Conservation (phyloP, 2,113 vertebrate genomes). For the Tautogolabrus adspersus region DNA sequence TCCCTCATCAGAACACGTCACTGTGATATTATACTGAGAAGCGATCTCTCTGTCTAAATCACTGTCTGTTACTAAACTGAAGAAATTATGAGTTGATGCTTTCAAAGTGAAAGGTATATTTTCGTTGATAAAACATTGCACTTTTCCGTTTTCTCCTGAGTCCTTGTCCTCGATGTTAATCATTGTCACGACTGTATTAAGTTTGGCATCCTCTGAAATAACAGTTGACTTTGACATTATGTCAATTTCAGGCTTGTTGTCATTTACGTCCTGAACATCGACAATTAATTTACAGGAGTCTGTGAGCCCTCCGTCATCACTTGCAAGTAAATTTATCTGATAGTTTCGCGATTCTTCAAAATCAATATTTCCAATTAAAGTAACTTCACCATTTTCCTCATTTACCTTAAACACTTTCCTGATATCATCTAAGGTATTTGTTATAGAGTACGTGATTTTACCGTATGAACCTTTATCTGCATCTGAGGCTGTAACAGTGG, state of each 20-base stretch:
- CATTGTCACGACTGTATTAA: slow-evolving; percentile 60
- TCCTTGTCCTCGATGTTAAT: slow-evolving; percentile 32
- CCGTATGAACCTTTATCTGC: slow-evolving; percentile 67
- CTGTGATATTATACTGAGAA: slow-evolving; percentile 47
- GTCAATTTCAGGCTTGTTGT: slow-evolving; percentile 78
- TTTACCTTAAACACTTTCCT: slow-evolving; percentile 69
- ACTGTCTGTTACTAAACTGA: slow-evolving; percentile 64
- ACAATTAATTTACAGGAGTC: slow-evolving; percentile 78
- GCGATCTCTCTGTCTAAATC: slow-evolving; percentile 55
- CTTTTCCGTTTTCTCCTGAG: slow-evolving; percentile 68
- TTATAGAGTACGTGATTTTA: slow-evolving; percentile 23
- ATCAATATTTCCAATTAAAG: slow-evolving; percentile 69
- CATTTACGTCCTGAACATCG: slow-evolving; percentile 81
- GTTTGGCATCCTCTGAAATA: slow-evolving; percentile 73
- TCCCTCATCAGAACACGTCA: slow-evolving; percentile 72
- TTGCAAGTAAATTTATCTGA: slow-evolving; percentile 77
- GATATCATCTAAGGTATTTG: neutral
- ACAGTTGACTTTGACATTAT: slow-evolving; percentile 62
- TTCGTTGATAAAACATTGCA: slow-evolving; percentile 48
- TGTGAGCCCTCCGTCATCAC: slow-evolving; percentile 72
- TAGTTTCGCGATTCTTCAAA: slow-evolving; percentile 79
- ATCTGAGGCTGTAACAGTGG: slow-evolving; percentile 74
- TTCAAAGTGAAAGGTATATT: slow-evolving; percentile 61
- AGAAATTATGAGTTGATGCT: slow-evolving; percentile 72
- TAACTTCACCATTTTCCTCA: slow-evolving; percentile 67